Evolutionary conservation across 2,797 vertebrate species (phyloP).

Genomic region (Petrocephalus schoutedeni): DNA sequence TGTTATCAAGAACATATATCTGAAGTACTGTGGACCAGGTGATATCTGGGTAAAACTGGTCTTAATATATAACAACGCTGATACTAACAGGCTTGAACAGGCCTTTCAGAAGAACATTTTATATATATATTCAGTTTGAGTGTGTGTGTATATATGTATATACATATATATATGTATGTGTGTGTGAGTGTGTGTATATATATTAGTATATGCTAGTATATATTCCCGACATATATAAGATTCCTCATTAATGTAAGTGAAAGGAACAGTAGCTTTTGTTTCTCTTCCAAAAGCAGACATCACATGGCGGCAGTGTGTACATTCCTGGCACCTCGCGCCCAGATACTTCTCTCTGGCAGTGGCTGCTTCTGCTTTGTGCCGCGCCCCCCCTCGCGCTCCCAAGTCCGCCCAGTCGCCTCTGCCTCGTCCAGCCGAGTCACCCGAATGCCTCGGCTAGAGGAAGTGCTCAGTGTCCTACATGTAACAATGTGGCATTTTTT

Average conservation of each 20-base stretch:
- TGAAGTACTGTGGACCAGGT: neutral
- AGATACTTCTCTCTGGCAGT: neutral
- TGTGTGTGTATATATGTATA: no score
- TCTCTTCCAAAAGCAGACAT: neutral
- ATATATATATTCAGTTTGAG: neutral
- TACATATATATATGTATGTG: no score
- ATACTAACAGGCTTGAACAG: no score
- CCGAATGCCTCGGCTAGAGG: slow-evolving; percentile 9
- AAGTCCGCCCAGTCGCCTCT: slow-evolving; percentile 21
- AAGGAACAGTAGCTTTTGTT: neutral
- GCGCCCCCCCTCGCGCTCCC: neutral
- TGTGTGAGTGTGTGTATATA: no score
- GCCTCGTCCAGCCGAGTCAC: slow-evolving; percentile 38
- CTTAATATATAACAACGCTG: neutral
- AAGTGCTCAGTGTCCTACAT: slow-evolving; percentile 29
- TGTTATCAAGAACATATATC: neutral
- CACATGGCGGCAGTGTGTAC: neutral
- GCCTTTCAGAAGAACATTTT: neutral
- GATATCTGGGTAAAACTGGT: neutral
- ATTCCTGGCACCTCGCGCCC: neutral
- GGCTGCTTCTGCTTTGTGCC: neutral
- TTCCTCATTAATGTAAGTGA: neutral
- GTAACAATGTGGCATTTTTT: neutral
- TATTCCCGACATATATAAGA: neutral
- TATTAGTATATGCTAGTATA: no score